Base-by-base conservation (phyloP, 2,797 vertebrate genomes). In the Onychomys torridus region DNA sequence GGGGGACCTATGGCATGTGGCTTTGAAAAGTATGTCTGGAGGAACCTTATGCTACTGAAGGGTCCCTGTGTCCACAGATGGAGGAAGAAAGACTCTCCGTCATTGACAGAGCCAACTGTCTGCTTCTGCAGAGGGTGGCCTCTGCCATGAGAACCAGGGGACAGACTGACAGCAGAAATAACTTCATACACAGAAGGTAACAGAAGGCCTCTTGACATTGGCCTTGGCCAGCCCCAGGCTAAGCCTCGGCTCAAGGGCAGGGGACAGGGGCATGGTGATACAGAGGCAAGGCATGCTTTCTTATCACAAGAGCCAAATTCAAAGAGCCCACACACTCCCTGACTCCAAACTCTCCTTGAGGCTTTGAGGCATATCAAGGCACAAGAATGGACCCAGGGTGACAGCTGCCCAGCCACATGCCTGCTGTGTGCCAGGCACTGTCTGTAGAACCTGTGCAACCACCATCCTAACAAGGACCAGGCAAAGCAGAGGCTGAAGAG, bases 111-210 rank as follows among this genome's bases (percentile, higher is more conserved):
- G 98, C 99, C 95, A 99, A 99, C 78, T 16, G 1, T n/a, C 98
- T 98, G 86, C 98, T 99, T 5, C 96, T 98, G 76, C 98, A 99
- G 95, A 99, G 98, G 97, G 98, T 99, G 81, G 98, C 98, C 55
- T 95, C 96, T 67, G 99, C 99, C 94, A 98, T 98, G 98, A 98
- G 92, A 97, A 99, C 98, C 78, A 97, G 97, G 57, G 98, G 98
- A 90, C 88, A 96, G 95, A 94, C 92, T 0, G 97, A 98, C 96
- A 98, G 98, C 96, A 98, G 91, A 98, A 99, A 99, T 96, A 0
- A 97, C 89, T 98, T 95, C 94, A 97, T 98, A 2, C 96, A 87
- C 40, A 99, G 98, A 98, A 99, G 98, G 98, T 99, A 96, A 97
- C 32, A 88, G 16, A 78, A 17, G 32, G 63, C 4, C 55, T 63